Evolutionary conservation across 1,140 invertebrate genomes (phyloP).

Genomic region (Drosophila saltans): DNA sequence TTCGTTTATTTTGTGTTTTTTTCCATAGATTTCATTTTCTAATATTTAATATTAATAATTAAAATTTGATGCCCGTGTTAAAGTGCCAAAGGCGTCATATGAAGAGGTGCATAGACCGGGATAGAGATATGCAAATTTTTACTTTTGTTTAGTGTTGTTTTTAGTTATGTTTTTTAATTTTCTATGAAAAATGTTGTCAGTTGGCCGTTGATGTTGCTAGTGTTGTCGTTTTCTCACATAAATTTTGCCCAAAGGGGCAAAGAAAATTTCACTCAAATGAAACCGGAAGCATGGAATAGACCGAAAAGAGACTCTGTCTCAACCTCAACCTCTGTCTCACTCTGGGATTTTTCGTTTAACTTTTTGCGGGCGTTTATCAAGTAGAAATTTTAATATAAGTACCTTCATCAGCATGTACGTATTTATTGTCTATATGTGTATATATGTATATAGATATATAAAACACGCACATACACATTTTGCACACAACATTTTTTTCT

Average conservation of each 20-base stretch:
- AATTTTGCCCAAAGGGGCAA: conserved; percentile 67
- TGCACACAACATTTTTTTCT: conserved; percentile 65
- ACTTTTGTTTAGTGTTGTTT: conserved; percentile 49
- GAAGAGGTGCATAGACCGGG: not conserved
- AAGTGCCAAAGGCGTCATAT: conserved; percentile 52
- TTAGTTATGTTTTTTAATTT: conserved; percentile 65
- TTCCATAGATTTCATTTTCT: conserved; percentile 54
- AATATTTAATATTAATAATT: conserved; percentile 73
- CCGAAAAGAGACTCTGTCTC: conserved; percentile 39
- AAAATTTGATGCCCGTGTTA: conserved; percentile 51
- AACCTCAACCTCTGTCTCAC: not conserved
- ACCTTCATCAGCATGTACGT: conserved; percentile 39
- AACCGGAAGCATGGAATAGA: conserved; percentile 76
- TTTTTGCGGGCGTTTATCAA: conserved; percentile 62
- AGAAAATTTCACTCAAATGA: conserved; percentile 79
- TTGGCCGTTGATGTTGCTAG: conserved; percentile 11
- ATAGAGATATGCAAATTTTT: conserved; percentile 67
- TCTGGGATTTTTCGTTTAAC: conserved; percentile 31
- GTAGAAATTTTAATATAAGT: conserved; percentile 61
- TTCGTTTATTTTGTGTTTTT: conserved; percentile 30
- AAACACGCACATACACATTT: conserved; percentile 56
- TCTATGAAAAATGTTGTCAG: conserved; percentile 69
- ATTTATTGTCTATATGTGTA: conserved; percentile 8
- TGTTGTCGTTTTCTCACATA: conserved; percentile 72
- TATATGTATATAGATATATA: conserved; percentile 31